phyloP scores from a whole-genome alignment of 2,888 invertebrate genomes.

The Julus scanicus region DNA sequence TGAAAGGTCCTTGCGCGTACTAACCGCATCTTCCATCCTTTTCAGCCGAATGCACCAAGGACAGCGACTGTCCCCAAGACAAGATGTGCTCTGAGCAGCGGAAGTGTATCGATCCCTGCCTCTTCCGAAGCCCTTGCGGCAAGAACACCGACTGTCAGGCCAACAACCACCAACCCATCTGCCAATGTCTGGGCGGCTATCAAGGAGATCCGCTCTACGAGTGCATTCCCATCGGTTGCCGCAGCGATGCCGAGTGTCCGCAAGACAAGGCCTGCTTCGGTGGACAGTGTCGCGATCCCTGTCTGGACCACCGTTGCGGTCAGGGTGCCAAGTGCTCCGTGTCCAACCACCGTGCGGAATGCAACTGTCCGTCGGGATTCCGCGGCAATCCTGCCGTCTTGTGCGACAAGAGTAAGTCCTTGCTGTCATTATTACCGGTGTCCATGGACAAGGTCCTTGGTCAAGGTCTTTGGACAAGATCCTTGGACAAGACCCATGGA shows the following conservation, averaged over 20 bases:
- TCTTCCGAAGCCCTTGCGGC: constrained; percentile 57
- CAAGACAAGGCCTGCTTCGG: constrained; percentile 58
- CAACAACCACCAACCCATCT: constrained; percentile 77
- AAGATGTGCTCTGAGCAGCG: constrained; percentile 70
- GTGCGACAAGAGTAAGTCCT: constrained; percentile 57
- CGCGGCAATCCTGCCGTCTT: constrained; percentile 59
- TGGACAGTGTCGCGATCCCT: constrained; percentile 60
- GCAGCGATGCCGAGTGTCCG: constrained; percentile 77
- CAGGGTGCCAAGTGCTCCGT: constrained; percentile 68
- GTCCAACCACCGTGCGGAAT: constrained; percentile 60
- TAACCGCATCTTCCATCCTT: background rate
- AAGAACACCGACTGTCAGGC: constrained; percentile 71
- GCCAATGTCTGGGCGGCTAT: constrained; percentile 77
- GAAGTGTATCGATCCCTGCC: constrained; percentile 57
- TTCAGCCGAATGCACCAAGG: constrained; percentile 60
- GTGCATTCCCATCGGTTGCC: constrained; percentile 76
- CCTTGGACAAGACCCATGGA: too few relatives aligned
- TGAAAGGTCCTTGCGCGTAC: background rate
- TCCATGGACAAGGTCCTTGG: too few relatives aligned
- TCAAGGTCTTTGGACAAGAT: too few relatives aligned
- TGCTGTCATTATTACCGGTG: background rate
- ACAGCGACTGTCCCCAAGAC: constrained; percentile 71
- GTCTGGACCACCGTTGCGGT: constrained; percentile 57
- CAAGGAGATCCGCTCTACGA: constrained; percentile 56
- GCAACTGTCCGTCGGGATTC: constrained; percentile 60